Evolutionary conservation across 1,140 invertebrate genomes (phyloP).

Genomic region (Macrocentrus cingulum): DNA sequence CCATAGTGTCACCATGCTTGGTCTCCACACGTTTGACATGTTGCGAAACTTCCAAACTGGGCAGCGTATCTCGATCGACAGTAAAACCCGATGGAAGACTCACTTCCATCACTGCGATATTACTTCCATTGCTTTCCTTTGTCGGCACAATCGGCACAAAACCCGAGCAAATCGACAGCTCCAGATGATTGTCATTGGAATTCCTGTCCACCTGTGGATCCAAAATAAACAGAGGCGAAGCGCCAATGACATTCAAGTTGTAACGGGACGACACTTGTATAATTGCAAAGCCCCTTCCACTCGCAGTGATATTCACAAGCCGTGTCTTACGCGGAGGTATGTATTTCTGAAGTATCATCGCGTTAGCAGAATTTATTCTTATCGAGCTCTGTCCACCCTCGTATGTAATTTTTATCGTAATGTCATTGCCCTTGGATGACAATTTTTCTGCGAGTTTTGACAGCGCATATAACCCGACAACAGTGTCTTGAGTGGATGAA

Average conservation of each 20-base stretch:
- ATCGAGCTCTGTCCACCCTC: slow-evolving; percentile 65
- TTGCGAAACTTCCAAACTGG: slow-evolving; percentile 69
- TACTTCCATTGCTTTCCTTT: slow-evolving; percentile 66
- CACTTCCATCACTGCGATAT: slow-evolving; percentile 91
- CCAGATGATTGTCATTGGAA: slow-evolving; percentile 79
- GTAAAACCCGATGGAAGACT: slow-evolving; percentile 83
- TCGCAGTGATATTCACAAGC: slow-evolving; percentile 68
- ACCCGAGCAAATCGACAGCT: slow-evolving; percentile 82
- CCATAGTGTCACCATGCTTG: slow-evolving; percentile 72
- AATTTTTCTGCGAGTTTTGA: slow-evolving; percentile 69
- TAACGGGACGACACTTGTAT: slow-evolving; percentile 83
- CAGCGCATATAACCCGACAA: slow-evolving; percentile 73
- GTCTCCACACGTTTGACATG: slow-evolving; percentile 82
- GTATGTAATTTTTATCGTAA: slow-evolving; percentile 63
- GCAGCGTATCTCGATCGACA: slow-evolving; percentile 76
- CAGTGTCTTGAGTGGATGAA: slow-evolving; percentile 77
- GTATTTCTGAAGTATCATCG: slow-evolving; percentile 75
- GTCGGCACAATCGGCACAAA: slow-evolving; percentile 67
- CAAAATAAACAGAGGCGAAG: slow-evolving; percentile 85
- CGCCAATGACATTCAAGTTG: slow-evolving; percentile 85
- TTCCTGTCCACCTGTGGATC: slow-evolving; percentile 87
- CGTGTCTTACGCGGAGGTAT: slow-evolving; percentile 62
- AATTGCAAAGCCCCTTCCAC: slow-evolving; percentile 80
- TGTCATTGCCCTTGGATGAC: slow-evolving; percentile 59
- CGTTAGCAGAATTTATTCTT: slow-evolving; percentile 69